A percentile compares a stretch with the other conserved stretches of the same genome.
Conservation (phyloP, 2,113 vertebrate genomes). For the Eubucco bourcierii region DNA sequence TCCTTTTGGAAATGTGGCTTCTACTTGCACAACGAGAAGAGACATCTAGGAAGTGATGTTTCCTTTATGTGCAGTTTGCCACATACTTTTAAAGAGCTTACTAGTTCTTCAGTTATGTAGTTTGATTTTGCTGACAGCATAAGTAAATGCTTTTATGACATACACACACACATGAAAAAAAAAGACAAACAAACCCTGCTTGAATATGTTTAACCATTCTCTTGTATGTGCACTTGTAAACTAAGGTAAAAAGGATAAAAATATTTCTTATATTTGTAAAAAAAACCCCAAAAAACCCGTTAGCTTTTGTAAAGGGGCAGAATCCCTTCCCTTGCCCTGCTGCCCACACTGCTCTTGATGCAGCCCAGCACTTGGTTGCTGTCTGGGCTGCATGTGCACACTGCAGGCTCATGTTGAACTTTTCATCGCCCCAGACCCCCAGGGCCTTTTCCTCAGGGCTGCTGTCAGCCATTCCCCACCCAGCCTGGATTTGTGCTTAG, state of each 20-base stretch:
- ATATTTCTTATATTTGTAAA: not conserved
- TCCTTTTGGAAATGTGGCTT: not conserved
- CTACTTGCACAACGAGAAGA: not conserved
- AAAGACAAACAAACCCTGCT: accelerated
- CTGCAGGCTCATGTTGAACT: too few relatives aligned
- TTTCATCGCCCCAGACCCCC: too few relatives aligned
- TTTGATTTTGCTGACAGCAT: not conserved
- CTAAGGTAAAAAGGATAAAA: not conserved
- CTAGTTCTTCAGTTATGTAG: not conserved
- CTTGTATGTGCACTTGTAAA: not conserved
- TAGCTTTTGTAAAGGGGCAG: too few relatives aligned
- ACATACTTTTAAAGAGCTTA: not conserved
- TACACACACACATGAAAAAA: not conserved
- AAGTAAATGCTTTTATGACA: not conserved
- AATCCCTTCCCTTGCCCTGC: too few relatives aligned
- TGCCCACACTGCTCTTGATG: too few relatives aligned
- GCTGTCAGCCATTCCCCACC: too few relatives aligned
- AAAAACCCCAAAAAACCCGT: too few relatives aligned
- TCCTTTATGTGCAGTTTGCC: not conserved
- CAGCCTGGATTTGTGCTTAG: too few relatives aligned
- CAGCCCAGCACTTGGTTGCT: too few relatives aligned
- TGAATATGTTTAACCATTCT: not conserved
- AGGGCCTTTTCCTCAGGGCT: too few relatives aligned
- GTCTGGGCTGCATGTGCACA: too few relatives aligned
- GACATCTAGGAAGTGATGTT: not conserved